A percentile compares a stretch with the other conserved stretches of the same genome.
Conservation (phyloP, 2,888 invertebrate species). For the Trichopoda pennipes region DNA sequence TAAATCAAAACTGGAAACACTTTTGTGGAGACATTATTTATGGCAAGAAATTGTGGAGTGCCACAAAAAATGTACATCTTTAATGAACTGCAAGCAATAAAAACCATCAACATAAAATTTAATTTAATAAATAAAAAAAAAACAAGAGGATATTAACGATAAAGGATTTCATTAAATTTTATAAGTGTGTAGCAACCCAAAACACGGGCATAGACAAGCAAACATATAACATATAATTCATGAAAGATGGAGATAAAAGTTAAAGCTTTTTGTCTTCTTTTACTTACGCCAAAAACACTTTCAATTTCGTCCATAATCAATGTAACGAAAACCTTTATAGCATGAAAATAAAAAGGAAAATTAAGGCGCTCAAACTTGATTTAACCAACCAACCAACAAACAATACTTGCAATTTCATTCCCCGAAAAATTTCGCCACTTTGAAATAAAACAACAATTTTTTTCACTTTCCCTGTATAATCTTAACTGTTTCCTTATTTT, state of each 20-base stretch:
- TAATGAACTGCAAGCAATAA: slow-evolving; percentile 11
- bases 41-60: slow-evolving; percentile 36
- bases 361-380: slow-evolving; percentile 36
- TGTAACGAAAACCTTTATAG: background rate
- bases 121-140: slow-evolving; percentile 38
- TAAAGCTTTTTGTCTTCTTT: too few relatives aligned
- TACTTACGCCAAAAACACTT: slow-evolving; percentile 1
- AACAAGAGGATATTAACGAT: slow-evolving; percentile 48
- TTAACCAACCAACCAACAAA: background rate
- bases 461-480: slow-evolving; percentile 45
- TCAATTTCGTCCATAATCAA: background rate
- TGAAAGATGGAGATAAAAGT: background rate
- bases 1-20: slow-evolving; percentile 10
- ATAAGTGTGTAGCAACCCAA: background rate
- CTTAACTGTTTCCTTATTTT: slow-evolving; percentile 28
- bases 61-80: slow-evolving; percentile 43
- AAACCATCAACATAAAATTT: slow-evolving; percentile 5
- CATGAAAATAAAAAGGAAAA: slow-evolving; percentile 18
- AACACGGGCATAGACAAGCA: background rate
- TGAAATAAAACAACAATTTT: slow-evolving; percentile 16
- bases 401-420: slow-evolving; percentile 44
- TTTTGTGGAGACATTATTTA: slow-evolving; percentile 52
- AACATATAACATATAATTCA: background rate
- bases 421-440: slow-evolving; percentile 18
- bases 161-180: slow-evolving; percentile 45